A percentile compares a stretch with the other conserved stretches of the same genome.
Evolutionary conservation across 2,888 invertebrate species (phyloP).

Genomic region (Netelia inedita): DNA sequence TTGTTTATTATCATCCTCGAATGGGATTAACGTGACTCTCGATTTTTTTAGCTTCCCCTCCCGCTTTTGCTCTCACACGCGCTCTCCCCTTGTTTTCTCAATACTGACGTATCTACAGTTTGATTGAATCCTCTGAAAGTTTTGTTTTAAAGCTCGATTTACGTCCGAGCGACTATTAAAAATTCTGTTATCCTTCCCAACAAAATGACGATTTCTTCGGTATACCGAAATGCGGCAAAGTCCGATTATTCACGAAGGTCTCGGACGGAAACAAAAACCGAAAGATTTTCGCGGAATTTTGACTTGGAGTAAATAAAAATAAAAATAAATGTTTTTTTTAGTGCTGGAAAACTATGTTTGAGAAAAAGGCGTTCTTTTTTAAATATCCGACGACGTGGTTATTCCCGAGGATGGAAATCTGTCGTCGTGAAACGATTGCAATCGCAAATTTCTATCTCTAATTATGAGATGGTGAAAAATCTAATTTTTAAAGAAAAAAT

Average conservation of each 20-base stretch:
- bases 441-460: background rate
- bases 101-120: constrained; percentile 52
- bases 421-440: background rate
- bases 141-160: background rate
- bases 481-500: background rate
- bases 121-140: constrained; percentile 42
- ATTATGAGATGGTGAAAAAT: background rate
- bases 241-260: background rate
- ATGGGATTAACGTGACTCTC: constrained; percentile 58
- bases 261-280: background rate
- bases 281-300: background rate
- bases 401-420: background rate
- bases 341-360: background rate
- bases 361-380: background rate
- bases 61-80: constrained; percentile 40
- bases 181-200: background rate
- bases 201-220: background rate
- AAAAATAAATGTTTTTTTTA: background rate
- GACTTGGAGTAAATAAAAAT: background rate
- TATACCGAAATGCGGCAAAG: background rate
- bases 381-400: background rate
- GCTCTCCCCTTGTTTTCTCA: background rate
- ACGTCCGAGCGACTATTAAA: background rate
- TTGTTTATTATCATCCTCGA: too few relatives aligned
- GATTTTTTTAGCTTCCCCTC: constrained; percentile 38